Evolutionary conservation across 1,140 invertebrate species (phyloP).

Genomic region (Acromyrmex charruanus): DNA sequence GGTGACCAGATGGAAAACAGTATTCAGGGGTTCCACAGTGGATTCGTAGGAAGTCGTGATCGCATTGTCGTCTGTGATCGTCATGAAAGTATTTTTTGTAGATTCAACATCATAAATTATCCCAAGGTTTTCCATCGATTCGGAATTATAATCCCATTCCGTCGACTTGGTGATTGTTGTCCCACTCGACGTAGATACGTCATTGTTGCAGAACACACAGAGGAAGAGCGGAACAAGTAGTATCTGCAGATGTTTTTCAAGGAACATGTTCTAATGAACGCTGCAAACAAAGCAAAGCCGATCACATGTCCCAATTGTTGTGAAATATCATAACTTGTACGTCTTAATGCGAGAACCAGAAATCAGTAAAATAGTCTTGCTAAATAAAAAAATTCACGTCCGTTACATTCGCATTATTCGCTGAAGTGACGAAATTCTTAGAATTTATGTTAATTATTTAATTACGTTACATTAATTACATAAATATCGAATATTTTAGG

Average conservation of each 20-base stretch:
- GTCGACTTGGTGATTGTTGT: neutral
- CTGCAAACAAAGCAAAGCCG: slow-evolving; percentile 18
- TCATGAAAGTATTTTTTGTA: neutral
- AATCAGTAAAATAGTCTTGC: neutral
- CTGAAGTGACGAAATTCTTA: neutral
- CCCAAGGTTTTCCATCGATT: neutral
- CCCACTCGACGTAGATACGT: neutral
- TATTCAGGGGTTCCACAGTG: neutral
- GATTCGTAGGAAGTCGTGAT: neutral
- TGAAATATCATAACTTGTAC: neutral
- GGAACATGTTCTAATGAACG: slow-evolving; percentile 41
- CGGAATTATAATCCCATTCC: neutral
- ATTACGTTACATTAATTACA: neutral
- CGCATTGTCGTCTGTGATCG: neutral
- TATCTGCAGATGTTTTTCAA: slow-evolving; percentile 13
- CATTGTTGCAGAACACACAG: slow-evolving; percentile 18
- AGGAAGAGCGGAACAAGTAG: neutral
- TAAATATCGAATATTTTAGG: neutral
- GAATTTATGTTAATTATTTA: neutral
- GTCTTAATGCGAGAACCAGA: neutral
- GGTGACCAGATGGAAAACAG: neutral
- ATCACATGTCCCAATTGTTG: neutral
- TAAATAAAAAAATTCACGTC: neutral
- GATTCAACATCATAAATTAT: slow-evolving; percentile 64
- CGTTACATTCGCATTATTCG: slow-evolving; percentile 3